Percentiles rank a stretch among this genome's conserved stretches.
These are phyloP conservation scores for Eustalomyia histrio DNA, from an alignment of 2,888 invertebrate species.

Conservation along the genomic window DNA sequence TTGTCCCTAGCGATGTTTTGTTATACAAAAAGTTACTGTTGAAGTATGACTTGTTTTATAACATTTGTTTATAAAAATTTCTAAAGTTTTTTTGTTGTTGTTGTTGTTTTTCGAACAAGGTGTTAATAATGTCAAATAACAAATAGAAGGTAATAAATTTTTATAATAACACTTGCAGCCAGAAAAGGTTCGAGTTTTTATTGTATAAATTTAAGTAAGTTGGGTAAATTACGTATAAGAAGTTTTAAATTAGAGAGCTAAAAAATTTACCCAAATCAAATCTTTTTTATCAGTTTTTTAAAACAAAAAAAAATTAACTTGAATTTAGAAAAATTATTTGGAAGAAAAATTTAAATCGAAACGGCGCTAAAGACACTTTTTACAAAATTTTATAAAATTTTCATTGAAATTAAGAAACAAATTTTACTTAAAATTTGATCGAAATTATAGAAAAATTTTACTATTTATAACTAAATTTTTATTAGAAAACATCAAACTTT, in stretches of 20 bases:
- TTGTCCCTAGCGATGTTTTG: neutral
- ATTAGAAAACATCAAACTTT: too few species aligned
- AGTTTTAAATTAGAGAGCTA: neutral
- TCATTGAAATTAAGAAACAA: too few species aligned
- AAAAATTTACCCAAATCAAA: too few species aligned
- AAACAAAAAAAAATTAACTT: too few species aligned
- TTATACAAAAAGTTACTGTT: neutral
- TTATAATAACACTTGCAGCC: neutral
- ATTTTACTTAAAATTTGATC: too few species aligned
- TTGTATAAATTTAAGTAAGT: neutral
- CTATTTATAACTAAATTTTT: too few species aligned
- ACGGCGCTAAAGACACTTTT: too few species aligned
- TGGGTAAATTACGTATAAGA: neutral
- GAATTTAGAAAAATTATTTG: too few species aligned
- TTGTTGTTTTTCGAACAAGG: neutral
- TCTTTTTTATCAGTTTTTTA: too few species aligned
- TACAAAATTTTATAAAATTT: too few species aligned
- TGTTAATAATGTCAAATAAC: neutral
- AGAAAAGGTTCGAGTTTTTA: neutral
- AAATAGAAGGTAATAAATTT: slow-evolving; percentile 1
- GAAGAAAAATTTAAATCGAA: too few species aligned
- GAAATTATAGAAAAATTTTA: too few species aligned
- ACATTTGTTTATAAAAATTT: neutral
- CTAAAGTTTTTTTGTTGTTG: neutral
- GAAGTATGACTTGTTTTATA: neutral